These are phyloP conservation scores for Pithys albifrons DNA, from an alignment of 2,113 vertebrate species.

Conservation along the genomic window DNA sequence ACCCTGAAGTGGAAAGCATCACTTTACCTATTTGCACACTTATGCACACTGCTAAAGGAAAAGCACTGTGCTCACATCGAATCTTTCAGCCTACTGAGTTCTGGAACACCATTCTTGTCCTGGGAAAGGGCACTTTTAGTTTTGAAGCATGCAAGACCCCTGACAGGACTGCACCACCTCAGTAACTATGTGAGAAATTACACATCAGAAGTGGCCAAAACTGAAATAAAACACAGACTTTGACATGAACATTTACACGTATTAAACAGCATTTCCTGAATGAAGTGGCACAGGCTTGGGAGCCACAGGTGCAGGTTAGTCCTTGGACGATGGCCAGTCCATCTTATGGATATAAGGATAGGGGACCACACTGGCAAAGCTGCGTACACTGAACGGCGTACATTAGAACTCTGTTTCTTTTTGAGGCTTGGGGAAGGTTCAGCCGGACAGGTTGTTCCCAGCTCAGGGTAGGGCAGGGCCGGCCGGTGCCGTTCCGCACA, in stretches of 20 bases:
- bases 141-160: not conserved
- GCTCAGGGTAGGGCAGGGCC: fast-evolving
- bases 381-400: fast-evolving
- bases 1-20: not conserved
- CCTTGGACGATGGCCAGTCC: fast-evolving
- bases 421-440: no score
- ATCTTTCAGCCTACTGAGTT: not conserved
- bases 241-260: no score
- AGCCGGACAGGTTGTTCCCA: no score
- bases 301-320: fast-evolving
- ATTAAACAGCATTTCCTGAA: not conserved
- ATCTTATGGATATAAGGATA: fast-evolving
- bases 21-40: not conserved
- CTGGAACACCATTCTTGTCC: fast-evolving
- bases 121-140: not conserved
- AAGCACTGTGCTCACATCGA: not conserved
- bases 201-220: not conserved
- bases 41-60: not conserved
- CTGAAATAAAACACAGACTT: not conserved
- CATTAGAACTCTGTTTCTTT: no score
- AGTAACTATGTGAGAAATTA: not conserved
- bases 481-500: no score
- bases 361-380: fast-evolving
- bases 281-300: not conserved
- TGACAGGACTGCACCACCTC: not conserved